A percentile compares a stretch with the other conserved stretches of the same genome.
phyloP scores from a whole-genome alignment of 1,140 invertebrate genomes.

The Lepidostoma basale region DNA sequence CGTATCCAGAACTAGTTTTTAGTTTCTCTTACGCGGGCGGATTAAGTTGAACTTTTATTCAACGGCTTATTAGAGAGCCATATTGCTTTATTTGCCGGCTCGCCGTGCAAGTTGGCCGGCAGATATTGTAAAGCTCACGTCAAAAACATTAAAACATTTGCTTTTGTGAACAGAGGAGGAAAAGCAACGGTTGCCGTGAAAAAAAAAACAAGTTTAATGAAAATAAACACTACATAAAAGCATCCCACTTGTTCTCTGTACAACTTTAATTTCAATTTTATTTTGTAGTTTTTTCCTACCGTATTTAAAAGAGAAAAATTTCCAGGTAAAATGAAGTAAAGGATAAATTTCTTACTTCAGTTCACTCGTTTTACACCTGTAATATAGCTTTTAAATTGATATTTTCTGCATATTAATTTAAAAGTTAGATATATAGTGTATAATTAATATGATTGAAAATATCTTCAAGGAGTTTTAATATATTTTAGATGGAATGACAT shows the following conservation, averaged over 20 bases:
- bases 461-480: too few relatives aligned
- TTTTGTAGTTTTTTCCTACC: not conserved
- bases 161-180: slow-evolving; percentile 28
- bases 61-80: not conserved
- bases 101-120: slow-evolving; percentile 15
- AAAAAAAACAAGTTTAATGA: slow-evolving; percentile 7
- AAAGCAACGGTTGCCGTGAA: slow-evolving; percentile 18
- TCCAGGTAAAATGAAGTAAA: not conserved
- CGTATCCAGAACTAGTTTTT: not conserved
- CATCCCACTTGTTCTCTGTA: slow-evolving; percentile 6
- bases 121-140: slow-evolving; percentile 41
- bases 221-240: slow-evolving; percentile 19
- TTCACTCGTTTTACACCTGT: not conserved
- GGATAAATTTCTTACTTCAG: too few relatives aligned
- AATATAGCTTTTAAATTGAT: not conserved
- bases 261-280: not conserved
- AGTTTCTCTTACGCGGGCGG: too few relatives aligned
- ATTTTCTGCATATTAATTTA: not conserved
- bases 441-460: too few relatives aligned
- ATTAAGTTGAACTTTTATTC: too few relatives aligned
- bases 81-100: slow-evolving; percentile 36
- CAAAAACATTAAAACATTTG: slow-evolving; percentile 44
- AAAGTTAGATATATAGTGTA: not conserved
- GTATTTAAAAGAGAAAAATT: not conserved
- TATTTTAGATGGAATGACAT: too few relatives aligned